A percentile compares a stretch with the other conserved stretches of the same genome.
These are phyloP conservation scores for Oedothorax gibbosus DNA, from an alignment of 1,140 invertebrate species.

Conservation along the genomic window DNA sequence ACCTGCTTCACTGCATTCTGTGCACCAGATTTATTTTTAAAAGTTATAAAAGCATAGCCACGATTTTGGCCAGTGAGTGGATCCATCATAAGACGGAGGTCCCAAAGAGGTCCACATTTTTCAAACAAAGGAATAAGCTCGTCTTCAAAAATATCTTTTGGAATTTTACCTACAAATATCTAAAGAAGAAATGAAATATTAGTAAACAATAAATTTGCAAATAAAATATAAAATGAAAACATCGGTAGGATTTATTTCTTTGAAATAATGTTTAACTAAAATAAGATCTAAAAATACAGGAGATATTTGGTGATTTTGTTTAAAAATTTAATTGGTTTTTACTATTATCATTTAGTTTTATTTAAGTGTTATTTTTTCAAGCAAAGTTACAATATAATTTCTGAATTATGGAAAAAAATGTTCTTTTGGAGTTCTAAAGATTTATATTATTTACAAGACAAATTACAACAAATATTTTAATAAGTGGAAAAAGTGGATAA, in stretches of 20 bases:
- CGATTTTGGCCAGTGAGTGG: slow-evolving; percentile 96
- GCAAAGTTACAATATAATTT: too few relatives aligned
- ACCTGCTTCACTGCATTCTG: slow-evolving; percentile 95
- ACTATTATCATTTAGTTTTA: too few relatives aligned
- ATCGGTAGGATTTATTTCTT: too few relatives aligned
- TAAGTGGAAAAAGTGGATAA: too few relatives aligned
- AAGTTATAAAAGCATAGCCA: slow-evolving; percentile 99
- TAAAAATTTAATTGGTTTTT: not conserved
- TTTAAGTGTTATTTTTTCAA: too few relatives aligned
- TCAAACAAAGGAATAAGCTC: slow-evolving; percentile 98
- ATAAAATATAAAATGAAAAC: not conserved
- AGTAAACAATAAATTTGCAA: not conserved
- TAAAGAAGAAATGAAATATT: slow-evolving; percentile 68
- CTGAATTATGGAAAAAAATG: too few relatives aligned
- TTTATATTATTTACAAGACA: too few relatives aligned
- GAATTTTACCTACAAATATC: slow-evolving; percentile 99
- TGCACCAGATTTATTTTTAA: slow-evolving; percentile 91
- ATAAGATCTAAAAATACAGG: too few relatives aligned
- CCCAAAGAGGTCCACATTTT: slow-evolving; percentile 97
- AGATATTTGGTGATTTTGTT: not conserved
- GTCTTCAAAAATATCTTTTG: slow-evolving; percentile 99
- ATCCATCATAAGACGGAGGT: slow-evolving; percentile 99
- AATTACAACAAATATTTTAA: too few relatives aligned
- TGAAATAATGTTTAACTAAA: too few relatives aligned
- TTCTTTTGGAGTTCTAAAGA: too few relatives aligned